Evolutionary conservation across 2,113 vertebrate genomes (phyloP).

Genomic region (Misgurnus anguillicaudatus): DNA sequence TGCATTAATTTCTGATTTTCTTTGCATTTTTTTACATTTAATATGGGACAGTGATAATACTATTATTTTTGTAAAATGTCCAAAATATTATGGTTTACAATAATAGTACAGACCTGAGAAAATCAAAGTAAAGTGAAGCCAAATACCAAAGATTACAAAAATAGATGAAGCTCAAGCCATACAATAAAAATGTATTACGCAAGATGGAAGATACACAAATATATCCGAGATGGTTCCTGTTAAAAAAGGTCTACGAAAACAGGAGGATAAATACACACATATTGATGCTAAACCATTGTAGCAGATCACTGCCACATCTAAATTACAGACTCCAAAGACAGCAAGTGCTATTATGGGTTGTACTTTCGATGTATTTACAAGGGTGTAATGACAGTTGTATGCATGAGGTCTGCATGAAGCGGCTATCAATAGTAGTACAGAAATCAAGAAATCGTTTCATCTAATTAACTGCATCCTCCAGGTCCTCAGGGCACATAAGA

Average conservation of each 20-base stretch:
- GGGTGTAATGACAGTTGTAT: constrained; percentile 33
- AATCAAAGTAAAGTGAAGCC: no score
- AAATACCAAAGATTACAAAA: no score
- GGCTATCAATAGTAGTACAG: constrained; percentile 15
- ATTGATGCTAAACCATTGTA: background rate
- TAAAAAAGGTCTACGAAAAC: background rate
- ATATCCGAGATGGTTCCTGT: background rate
- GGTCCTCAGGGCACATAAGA: constrained; percentile 76
- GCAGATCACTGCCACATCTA: background rate
- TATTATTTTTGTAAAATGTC: no score
- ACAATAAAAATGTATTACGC: no score
- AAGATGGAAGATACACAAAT: no score
- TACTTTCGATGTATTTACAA: constrained; percentile 14
- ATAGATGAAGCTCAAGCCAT: no score
- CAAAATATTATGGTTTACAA: no score
- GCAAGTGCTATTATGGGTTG: background rate
- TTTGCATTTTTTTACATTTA: no score
- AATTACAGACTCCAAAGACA: constrained; percentile 15
- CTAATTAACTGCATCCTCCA: constrained; percentile 50
- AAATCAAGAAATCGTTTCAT: constrained; percentile 40
- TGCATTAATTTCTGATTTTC: no score
- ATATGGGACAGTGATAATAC: no score
- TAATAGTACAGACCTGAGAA: no score
- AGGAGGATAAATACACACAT: background rate
- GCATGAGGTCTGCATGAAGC: background rate